phyloP scores from a whole-genome alignment of 2,113 vertebrate genomes.

The Lamprologus sp. region DNA sequence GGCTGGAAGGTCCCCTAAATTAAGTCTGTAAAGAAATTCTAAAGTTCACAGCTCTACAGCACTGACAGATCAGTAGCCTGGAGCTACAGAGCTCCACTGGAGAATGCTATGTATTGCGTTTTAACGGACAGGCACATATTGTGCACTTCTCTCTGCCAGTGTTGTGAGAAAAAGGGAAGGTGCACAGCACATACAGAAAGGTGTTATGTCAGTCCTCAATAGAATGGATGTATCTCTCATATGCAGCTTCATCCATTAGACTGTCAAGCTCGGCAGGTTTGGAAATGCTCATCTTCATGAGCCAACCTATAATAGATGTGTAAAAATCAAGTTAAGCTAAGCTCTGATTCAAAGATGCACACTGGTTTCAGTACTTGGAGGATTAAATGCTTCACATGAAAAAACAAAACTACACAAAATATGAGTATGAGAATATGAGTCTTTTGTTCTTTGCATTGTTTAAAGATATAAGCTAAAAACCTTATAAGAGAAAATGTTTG shows the following conservation, averaged over 20 bases:
- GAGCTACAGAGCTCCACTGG: neutral
- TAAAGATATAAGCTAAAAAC: neutral
- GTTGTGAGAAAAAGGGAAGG: neutral
- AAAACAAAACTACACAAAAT: neutral
- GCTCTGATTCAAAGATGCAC: neutral
- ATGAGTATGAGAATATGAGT: neutral
- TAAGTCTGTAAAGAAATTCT: conserved; percentile 35
- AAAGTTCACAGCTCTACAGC: conserved; percentile 39
- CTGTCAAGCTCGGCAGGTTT: conserved; percentile 87
- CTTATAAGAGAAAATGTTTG: neutral
- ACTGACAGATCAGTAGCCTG: conserved; percentile 4
- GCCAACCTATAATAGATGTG: conserved; percentile 78
- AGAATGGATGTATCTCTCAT: conserved; percentile 90
- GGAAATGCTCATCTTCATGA: conserved; percentile 93
- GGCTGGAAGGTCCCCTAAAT: neutral
- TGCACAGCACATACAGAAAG: neutral
- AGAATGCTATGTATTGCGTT: conserved; percentile 5
- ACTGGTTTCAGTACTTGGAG: neutral
- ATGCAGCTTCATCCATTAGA: conserved; percentile 89
- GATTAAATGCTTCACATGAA: neutral
- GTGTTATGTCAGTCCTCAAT: conserved; percentile 79
- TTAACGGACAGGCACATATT: conserved; percentile 5
- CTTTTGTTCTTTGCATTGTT: neutral
- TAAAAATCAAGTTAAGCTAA: neutral
- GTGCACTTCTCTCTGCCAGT: neutral